Evolutionary conservation across 1,140 invertebrate genomes (phyloP).

Genomic region (Rhagoletis zephyria): DNA sequence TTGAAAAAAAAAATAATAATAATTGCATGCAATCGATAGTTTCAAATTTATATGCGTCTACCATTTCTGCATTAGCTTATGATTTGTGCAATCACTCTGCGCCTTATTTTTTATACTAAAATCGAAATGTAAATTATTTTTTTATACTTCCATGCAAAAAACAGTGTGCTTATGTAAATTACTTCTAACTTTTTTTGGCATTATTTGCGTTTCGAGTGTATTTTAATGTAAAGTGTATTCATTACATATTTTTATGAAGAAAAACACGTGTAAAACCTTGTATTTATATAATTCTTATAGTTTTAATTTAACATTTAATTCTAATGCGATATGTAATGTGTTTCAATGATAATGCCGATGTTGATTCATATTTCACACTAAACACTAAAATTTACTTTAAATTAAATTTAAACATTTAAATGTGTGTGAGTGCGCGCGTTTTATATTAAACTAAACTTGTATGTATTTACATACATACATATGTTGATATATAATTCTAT

Average conservation of each 20-base stretch:
- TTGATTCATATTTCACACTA: slow-evolving; percentile 29
- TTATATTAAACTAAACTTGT: slow-evolving; percentile 39
- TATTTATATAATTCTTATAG: slow-evolving; percentile 9
- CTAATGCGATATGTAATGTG: neutral
- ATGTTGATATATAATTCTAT: slow-evolving; percentile 40
- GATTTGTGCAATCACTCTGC: slow-evolving; percentile 10
- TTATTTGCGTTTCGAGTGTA: neutral
- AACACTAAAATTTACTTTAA: slow-evolving; percentile 26
- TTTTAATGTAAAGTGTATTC: slow-evolving; percentile 22
- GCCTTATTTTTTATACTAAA: slow-evolving; percentile 14
- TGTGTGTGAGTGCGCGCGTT: slow-evolving; percentile 24
- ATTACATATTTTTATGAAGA: neutral
- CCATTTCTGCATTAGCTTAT: neutral
- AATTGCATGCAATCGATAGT: neutral
- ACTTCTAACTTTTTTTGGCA: too few species aligned
- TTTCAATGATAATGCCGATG: neutral
- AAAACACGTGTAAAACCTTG: neutral
- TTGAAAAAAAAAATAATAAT: neutral
- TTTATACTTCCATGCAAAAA: neutral
- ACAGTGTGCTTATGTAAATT: neutral
- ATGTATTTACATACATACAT: slow-evolving; percentile 43
- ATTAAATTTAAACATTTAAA: neutral
- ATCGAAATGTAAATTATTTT: neutral
- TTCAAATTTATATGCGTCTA: neutral
- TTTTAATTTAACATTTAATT: neutral